A percentile compares a stretch with the other conserved stretches of the same genome.
These are phyloP conservation scores for Gobionotothen gibberifrons DNA, from an alignment of 2,797 vertebrate species.

Conservation along the genomic window DNA sequence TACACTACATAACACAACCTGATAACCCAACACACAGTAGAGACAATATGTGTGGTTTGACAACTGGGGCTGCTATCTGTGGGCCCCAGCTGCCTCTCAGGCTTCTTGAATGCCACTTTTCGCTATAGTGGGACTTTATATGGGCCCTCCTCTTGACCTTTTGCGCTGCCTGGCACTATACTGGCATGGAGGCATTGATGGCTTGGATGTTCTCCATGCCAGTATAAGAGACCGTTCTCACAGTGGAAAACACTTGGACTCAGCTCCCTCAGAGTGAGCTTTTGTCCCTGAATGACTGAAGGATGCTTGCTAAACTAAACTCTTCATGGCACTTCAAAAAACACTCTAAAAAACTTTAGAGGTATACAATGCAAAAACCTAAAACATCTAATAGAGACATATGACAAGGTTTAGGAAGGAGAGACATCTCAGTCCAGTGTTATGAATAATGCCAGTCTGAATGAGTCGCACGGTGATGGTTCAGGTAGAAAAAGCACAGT, in stretches of 20 bases:
- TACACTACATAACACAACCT: conserved; percentile 37
- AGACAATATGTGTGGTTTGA: conserved; percentile 37
- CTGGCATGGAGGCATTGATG: conserved; percentile 83
- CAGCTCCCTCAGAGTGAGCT: conserved; percentile 38
- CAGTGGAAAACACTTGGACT: conserved; percentile 61
- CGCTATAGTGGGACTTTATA: conserved; percentile 83
- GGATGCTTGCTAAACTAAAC: conserved; percentile 76
- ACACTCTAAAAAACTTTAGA: conserved; percentile 74
- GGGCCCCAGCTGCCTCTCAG: conserved; percentile 9
- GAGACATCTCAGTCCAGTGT: conserved; percentile 52
- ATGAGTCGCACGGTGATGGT: conserved; percentile 55
- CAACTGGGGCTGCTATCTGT: conserved; percentile 7
- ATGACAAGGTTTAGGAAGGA: conserved; percentile 61
- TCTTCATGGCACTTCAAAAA: conserved; percentile 85
- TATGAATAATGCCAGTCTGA: conserved; percentile 50
- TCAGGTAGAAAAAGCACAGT: conserved; percentile 66
- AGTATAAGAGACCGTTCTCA: conserved; percentile 75
- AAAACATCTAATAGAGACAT: conserved; percentile 68
- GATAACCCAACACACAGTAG: conserved; percentile 39
- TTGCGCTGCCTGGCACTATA: conserved; percentile 81
- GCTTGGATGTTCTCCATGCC: conserved; percentile 89
- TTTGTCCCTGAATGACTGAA: conserved; percentile 82
- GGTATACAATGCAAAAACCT: conserved; percentile 73
- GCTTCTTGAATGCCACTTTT: conserved; percentile 84
- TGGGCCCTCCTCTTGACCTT: conserved; percentile 76